Evolutionary conservation across 2,888 invertebrate genomes (phyloP).

Genomic region (Calameuta filiformis): DNA sequence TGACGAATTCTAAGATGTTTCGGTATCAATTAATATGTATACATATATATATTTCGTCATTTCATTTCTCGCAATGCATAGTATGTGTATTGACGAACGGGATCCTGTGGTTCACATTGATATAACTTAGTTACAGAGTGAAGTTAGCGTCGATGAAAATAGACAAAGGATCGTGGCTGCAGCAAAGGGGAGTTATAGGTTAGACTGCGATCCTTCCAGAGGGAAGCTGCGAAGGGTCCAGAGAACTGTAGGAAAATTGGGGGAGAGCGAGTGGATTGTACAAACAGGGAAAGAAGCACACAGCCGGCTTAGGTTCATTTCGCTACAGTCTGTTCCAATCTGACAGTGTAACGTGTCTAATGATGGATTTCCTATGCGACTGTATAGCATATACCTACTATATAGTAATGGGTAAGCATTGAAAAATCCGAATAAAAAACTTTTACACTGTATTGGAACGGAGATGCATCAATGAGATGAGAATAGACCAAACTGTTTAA

Average conservation of each 20-base stretch:
- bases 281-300: slow-evolving; percentile 50
- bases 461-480: too few species aligned
- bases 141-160: neutral
- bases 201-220: too few species aligned
- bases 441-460: too few species aligned
- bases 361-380: slow-evolving; percentile 20
- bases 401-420: too few species aligned
- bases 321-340: slow-evolving; percentile 46
- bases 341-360: slow-evolving; percentile 24
- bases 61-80: neutral
- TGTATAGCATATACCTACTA: too few species aligned
- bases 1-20: neutral
- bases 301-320: slow-evolving; percentile 42
- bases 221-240: neutral
- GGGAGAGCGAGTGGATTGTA: slow-evolving; percentile 45
- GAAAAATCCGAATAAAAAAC: too few species aligned
- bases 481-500: too few species aligned
- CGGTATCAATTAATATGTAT: slow-evolving; percentile 1
- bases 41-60: neutral
- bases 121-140: slow-evolving; percentile 16
- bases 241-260: slow-evolving; percentile 21
- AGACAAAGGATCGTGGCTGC: slow-evolving; percentile 8
- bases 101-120: slow-evolving; percentile 6
- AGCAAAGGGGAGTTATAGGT: too few species aligned
- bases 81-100: slow-evolving; percentile 9